Conservation (phyloP, 2,113 vertebrate species). For the Pterocles orientalis region DNA sequence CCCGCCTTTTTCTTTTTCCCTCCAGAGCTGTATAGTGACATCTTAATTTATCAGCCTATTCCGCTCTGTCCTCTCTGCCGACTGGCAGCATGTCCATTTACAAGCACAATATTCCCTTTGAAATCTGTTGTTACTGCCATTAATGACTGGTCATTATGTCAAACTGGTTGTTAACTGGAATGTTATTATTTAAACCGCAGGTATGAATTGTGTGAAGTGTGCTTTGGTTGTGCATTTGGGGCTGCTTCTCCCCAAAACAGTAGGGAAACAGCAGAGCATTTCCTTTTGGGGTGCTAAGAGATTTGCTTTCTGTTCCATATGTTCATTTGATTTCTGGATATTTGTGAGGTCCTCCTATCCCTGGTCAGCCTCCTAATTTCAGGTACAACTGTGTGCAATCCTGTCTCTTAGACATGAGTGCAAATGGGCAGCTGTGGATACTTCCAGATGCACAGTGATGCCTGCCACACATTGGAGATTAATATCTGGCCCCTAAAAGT, state of each 20-base stretch:
- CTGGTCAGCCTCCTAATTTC: constrained; percentile 14
- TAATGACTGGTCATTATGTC: constrained; percentile 76
- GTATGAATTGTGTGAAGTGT: constrained; percentile 32
- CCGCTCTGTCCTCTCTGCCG: constrained; percentile 4
- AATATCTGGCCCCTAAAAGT: constrained; percentile 58
- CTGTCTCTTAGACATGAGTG: neutral
- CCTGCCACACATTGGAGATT: neutral
- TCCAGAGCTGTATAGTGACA: constrained; percentile 18
- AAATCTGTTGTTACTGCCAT: constrained; percentile 72
- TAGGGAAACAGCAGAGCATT: neutral
- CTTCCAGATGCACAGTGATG: neutral
- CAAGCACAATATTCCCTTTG: constrained; percentile 64
- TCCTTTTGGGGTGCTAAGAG: constrained; percentile 29
- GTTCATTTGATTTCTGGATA: constrained; percentile 28
- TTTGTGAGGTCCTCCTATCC: constrained; percentile 21
- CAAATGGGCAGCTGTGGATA: neutral
- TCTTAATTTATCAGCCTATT: constrained; percentile 48
- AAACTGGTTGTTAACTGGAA: constrained; percentile 67
- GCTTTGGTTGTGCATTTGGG: neutral
- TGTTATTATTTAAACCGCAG: constrained; percentile 64
- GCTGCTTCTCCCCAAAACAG: constrained; percentile 26
- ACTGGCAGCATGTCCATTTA: constrained; percentile 66
- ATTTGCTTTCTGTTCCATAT: constrained; percentile 37
- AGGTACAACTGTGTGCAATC: neutral
- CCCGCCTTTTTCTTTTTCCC: neutral